Base-by-base conservation (phyloP, 2,797 vertebrate species). In the Tarsius wallacei region DNA sequence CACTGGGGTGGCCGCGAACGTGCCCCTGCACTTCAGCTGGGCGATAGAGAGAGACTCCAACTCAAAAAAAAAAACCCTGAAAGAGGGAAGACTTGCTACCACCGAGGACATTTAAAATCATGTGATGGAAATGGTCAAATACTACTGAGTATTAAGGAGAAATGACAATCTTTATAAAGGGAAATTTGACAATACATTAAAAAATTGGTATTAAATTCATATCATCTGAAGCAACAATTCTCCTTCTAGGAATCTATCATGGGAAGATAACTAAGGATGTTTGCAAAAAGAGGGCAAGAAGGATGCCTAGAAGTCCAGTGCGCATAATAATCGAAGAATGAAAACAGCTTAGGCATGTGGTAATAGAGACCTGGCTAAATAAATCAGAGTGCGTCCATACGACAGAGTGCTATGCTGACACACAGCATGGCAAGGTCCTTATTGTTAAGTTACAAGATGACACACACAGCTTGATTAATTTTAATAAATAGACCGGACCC, bases 151-250 rank as follows among this genome's bases (percentile, higher is more conserved):
- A 57, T 33, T 33, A 87, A n/a, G 12, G 26, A 63, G 63, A 89
- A 91, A 90, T 31, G 24, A 5, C 15, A 88, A 42, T 84, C 87
- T 93, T 91, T 74, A 64, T 1, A 33, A 47, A 91, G 15, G 36
- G n/a, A 89, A 94, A 91, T 71, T 21, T 66, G 85, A 64, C 74
- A 94, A 31, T 33, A 86, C 16, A 47, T 42, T 59, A 83, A 94
- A 81, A 78, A 10, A 0, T 71, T 87, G 73, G 70, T 1, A 55
- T 15, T 70, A 66, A 33, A 33, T 70, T 74, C 26, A 22, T 63
- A 82, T 47, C 26, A 55, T 76, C 77, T 88, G 28, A 53, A 89
- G 8, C 15, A 90, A 74, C 16, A 63, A n/a, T 59, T 95, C 51
- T 74, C 70, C 26, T 19, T 74, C 61, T 71, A 88, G 68, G 51